These are phyloP conservation scores for Cactoblastis cactorum DNA, from an alignment of 2,888 invertebrate genomes.

Conservation along the genomic window DNA sequence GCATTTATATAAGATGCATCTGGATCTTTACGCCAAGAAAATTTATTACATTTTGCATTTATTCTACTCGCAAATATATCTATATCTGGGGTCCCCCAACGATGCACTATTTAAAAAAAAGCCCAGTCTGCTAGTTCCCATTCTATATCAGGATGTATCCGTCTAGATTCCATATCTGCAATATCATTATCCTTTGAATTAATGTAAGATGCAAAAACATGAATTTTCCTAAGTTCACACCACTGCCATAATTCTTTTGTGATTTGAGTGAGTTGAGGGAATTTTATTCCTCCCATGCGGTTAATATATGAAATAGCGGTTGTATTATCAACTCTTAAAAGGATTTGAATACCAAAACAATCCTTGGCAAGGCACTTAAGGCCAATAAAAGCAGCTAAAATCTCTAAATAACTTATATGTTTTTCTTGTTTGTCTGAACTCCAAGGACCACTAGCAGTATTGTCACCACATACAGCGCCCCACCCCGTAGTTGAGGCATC, in stretches of 20 bases:
- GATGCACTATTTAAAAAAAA: background rate
- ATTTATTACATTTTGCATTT: background rate
- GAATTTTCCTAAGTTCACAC: background rate
- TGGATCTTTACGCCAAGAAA: background rate
- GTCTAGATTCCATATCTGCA: background rate
- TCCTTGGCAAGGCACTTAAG: background rate
- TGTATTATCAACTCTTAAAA: background rate
- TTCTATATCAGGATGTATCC: background rate
- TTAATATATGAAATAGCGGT: background rate
- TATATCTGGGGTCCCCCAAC: background rate
- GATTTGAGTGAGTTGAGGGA: background rate
- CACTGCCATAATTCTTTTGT: background rate
- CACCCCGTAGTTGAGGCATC: conserved; percentile 16
- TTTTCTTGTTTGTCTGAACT: background rate
- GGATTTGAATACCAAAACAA: background rate
- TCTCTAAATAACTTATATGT: background rate
- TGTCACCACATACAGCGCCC: background rate
- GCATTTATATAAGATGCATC: background rate
- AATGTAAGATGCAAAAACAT: background rate
- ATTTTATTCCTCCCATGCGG: background rate
- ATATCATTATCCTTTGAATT: background rate
- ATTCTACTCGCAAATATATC: background rate
- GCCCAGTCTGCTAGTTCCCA: background rate
- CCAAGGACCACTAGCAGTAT: background rate
- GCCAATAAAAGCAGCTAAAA: background rate